These are phyloP conservation scores for Agonopterix heracliana DNA, from an alignment of 2,888 invertebrate genomes.

Conservation along the genomic window DNA sequence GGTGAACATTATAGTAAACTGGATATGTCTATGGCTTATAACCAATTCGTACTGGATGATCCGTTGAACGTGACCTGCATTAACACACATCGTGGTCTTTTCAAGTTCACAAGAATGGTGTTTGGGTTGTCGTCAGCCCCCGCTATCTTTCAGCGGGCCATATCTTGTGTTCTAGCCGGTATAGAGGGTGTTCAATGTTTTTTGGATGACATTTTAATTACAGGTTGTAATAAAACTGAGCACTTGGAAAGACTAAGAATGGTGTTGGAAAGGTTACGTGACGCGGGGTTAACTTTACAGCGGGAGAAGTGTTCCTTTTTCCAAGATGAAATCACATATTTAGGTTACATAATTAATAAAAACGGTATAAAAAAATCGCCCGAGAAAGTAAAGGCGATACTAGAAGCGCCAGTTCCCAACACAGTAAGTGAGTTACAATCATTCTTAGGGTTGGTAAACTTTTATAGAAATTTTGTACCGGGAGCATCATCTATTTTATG, in stretches of 20 bases:
- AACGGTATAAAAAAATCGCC: constrained; percentile 14
- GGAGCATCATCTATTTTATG: constrained; percentile 11
- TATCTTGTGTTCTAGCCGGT: constrained; percentile 4
- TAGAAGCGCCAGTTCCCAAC: not conserved
- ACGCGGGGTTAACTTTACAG: constrained; percentile 12
- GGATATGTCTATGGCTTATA: constrained; percentile 8
- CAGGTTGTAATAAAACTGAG: not conserved
- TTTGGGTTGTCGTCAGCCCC: constrained; percentile 11
- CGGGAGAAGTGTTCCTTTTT: constrained; percentile 14
- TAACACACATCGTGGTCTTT: constrained; percentile 11
- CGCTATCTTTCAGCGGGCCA: constrained; percentile 11
- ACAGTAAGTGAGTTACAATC: constrained; percentile 14
- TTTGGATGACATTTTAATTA: constrained; percentile 11
- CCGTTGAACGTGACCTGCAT: constrained; percentile 7
- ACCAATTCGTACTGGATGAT: constrained; percentile 9
- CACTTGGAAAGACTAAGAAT: constrained; percentile 5
- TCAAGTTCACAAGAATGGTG: constrained; percentile 8
- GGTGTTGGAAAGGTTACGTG: constrained; percentile 14
- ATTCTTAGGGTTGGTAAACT: constrained; percentile 17
- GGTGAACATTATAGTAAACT: constrained; percentile 10
- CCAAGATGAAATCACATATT: constrained; percentile 13
- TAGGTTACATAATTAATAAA: constrained; percentile 14
- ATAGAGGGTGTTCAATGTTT: constrained; percentile 7
- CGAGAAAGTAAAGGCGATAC: constrained; percentile 15
- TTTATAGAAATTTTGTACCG: constrained; percentile 6